Evolutionary conservation across 2,113 vertebrate genomes (phyloP), one percentile per base, ranked within the genome.

Genomic region (Chaetodon trifascialis): DNA sequence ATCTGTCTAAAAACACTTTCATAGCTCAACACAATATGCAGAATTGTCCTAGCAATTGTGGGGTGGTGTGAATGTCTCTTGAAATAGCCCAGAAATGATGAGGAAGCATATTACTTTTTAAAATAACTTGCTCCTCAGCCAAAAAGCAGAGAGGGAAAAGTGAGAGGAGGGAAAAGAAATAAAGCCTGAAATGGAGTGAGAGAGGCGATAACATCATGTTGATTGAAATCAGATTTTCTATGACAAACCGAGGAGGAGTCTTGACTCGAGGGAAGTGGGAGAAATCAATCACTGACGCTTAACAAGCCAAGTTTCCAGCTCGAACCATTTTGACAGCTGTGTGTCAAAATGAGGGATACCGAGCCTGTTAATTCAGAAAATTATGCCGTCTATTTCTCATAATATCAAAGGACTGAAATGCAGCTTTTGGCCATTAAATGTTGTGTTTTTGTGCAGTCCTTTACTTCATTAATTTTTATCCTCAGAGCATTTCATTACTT

Each of bases 181-280:
- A 68, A 64, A 54, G 55, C 46, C 76, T 77, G 84, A 88, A 90
- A 92, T 77, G 85, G 62, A 93, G 73, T 7, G 73, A 86, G 84
- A 79, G 74, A 62, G 65, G 82, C 36, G 89, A 92, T 94, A 92
- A 94, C 85, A 88, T 90, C 55, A 76, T 42, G 76, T 78, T 93
- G 88, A 93, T 94, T 92, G 91, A 92, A 90, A 89, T 92, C 88
- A 91, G 90, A 91, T 89, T 91, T 86, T 89, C 81, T 80, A 38
- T 82, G 80, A 87, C 79, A 87, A 86, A 91, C 83, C 19, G 51
- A 85, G 79, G 82, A 58, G 40, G 68, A 81, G 67, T 77, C 77
- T 63, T 47, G 72, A 84, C 83, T 79, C 36, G 12, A 42, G 65
- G 76, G 58, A 87, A 81, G 75, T 71, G 76, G 79, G 82, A 82